Conservation (phyloP, 2,797 vertebrate species). For the Chromobotia macracanthus region DNA sequence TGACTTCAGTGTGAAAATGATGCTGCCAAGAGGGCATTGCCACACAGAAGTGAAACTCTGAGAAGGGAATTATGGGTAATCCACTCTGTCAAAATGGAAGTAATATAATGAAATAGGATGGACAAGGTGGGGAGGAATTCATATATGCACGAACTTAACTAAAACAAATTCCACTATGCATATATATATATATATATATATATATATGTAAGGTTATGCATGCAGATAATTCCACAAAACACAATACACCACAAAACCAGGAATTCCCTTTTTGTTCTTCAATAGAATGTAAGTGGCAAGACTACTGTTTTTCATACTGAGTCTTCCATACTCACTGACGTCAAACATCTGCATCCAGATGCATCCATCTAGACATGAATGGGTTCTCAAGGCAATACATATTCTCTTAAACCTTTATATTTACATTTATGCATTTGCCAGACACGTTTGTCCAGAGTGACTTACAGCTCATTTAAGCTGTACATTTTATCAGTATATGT, state of each 20-base stretch:
- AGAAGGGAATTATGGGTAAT: slow-evolving; percentile 66
- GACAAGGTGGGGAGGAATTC: slow-evolving; percentile 27
- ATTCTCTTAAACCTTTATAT: slow-evolving; percentile 14
- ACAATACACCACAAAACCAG: background rate
- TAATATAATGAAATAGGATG: slow-evolving; percentile 56
- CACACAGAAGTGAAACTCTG: slow-evolving; percentile 57
- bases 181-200: background rate
- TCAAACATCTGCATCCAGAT: background rate
- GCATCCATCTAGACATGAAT: no score
- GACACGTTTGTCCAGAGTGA: no score
- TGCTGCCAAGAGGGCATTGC: slow-evolving; percentile 58
- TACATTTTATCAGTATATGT: no score
- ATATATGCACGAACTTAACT: background rate
- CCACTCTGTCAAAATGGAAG: slow-evolving; percentile 51
- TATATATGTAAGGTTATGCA: background rate
- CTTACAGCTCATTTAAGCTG: no score
- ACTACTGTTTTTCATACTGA: background rate
- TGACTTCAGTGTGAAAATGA: slow-evolving; percentile 16
- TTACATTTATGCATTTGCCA: no score
- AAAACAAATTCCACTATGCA: slow-evolving; percentile 11
- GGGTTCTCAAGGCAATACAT: background rate
- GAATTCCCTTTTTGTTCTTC: background rate
- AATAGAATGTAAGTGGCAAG: slow-evolving; percentile 6
- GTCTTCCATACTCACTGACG: slow-evolving; percentile 29
- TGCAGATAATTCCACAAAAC: background rate